A percentile compares a stretch with the other conserved stretches of the same genome.
Conservation (phyloP, 2,797 vertebrate genomes). For the Pseudomugil gertrudae region DNA sequence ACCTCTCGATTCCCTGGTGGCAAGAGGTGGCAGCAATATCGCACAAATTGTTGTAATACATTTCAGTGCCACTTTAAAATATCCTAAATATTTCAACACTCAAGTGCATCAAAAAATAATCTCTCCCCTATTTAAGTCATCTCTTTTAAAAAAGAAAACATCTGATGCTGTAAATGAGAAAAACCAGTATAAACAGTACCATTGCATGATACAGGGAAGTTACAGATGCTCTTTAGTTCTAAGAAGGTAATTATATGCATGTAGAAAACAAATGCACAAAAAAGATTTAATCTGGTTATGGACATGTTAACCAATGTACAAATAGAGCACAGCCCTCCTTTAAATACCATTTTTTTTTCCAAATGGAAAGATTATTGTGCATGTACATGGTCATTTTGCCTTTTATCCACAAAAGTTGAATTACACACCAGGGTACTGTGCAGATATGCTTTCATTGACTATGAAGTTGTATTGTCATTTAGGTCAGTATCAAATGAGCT, state of each 20-base stretch:
- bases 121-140: not conserved
- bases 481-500: constrained; percentile 66
- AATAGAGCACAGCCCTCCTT: too few relatives aligned
- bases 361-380: not conserved
- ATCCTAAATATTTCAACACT: not conserved
- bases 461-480: constrained; percentile 49
- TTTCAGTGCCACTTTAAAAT: too few relatives aligned
- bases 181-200: not conserved
- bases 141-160: not conserved
- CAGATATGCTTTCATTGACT: constrained; percentile 34
- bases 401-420: not conserved
- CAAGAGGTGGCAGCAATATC: not conserved
- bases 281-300: too few relatives aligned
- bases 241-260: too few relatives aligned
- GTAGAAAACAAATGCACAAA: too few relatives aligned
- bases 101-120: not conserved
- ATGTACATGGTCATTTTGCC: not conserved
- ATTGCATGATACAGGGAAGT: too few relatives aligned
- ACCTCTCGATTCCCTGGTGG: not conserved
- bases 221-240: too few relatives aligned
- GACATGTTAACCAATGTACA: too few relatives aligned
- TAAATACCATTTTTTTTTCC: too few relatives aligned
- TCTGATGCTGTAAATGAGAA: not conserved
- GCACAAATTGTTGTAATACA: not conserved
- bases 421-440: constrained; percentile 1